Base-by-base conservation (phyloP, 2,113 vertebrate species). In the Centropus unirufus region DNA sequence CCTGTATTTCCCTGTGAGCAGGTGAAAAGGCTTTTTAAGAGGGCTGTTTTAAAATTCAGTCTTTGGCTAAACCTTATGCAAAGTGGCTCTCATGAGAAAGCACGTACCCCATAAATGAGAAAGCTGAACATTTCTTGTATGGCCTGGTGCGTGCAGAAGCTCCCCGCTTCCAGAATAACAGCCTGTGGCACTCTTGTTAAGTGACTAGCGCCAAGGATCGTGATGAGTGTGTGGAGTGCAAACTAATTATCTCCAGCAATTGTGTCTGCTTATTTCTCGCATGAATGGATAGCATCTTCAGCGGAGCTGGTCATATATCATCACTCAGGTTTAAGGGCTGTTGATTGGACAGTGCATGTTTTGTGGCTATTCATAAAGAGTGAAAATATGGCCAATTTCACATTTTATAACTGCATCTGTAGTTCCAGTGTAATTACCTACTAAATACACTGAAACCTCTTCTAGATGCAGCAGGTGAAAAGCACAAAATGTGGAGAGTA, bases 171-270 rank as follows among this genome's bases (percentile, higher is more conserved):
- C 80, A 40, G 40, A 77, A 62, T 42, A 84, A 87, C 73, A 82
- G 96, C 76, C 92, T 77, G 57, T 75, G 59, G 2, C 91, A 58
- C 69, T 74, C 75, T 66, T 3, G 1, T 58, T 80, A 82, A 82
- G 89, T 34, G 77, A 69, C 81, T 57, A 46, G 32, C 77, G 95
- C 95, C 96, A 96, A 77, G 92, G 83, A 93, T 91, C 5, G 26
- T 93, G 95, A 94, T 4, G 2, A 92, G 69, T 57, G 86, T 86
- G 55, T 80, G 46, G 64, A 95, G 86, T 95, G 87, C 49, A 94
- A 97, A 94, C 80, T 97, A 96, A 97, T 98, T 97, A 96, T 92
- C 67, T 86, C 84, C 82, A 87, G 76, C 94, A 89, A 94, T 95
- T 83, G 70, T 55, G 89, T 68, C 84, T 77, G 93, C 83, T 95